Evolutionary conservation across 2,888 invertebrate species (phyloP).

Genomic region (Mantis religiosa): DNA sequence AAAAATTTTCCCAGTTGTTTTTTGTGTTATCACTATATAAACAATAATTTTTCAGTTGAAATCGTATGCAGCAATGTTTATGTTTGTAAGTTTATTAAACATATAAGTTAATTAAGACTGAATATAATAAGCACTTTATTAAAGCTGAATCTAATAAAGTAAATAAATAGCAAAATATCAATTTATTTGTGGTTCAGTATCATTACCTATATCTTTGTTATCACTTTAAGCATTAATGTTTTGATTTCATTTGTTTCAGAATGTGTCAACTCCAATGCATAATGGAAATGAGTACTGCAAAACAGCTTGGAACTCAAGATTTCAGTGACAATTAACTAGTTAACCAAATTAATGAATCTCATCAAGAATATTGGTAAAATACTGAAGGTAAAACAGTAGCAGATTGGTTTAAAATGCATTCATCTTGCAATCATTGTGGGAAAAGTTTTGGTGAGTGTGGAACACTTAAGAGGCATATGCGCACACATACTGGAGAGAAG

Average conservation of each 20-base stretch:
- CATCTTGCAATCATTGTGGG: slow-evolving; percentile 8
- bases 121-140: too few species aligned
- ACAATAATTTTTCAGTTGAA: too few species aligned
- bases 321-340: not conserved
- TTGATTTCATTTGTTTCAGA: not conserved
- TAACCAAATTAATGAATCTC: not conserved
- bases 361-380: not conserved
- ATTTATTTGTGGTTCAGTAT: too few species aligned
- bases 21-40: too few species aligned
- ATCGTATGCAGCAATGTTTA: too few species aligned
- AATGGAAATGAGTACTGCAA: not conserved
- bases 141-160: too few species aligned
- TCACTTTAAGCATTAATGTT: too few species aligned
- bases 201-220: too few species aligned
- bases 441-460: slow-evolving; percentile 15
- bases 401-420: not conserved
- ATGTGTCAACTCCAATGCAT: not conserved
- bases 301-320: not conserved
- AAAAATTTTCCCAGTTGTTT: too few species aligned
- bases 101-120: too few species aligned
- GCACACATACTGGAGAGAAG: not conserved
- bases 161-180: too few species aligned
- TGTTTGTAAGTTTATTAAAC: too few species aligned
- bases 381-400: not conserved
- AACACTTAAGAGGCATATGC: not conserved